Conservation (phyloP, 2,888 invertebrate genomes). For the Acleris holmiana region DNA sequence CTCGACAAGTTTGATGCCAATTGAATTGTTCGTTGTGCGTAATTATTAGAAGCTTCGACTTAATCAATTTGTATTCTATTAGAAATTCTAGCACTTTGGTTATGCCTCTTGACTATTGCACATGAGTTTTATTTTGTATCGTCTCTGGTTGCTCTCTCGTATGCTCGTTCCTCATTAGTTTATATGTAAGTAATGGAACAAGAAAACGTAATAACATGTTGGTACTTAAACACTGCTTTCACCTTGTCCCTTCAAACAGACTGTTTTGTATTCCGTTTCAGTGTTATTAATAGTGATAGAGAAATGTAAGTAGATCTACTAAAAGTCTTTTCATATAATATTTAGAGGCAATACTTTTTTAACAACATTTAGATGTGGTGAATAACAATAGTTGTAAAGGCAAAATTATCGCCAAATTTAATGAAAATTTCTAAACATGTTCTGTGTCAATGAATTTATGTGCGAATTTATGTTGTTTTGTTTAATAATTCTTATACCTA, state of each 20-base stretch:
- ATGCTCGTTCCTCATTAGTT: constrained; percentile 59
- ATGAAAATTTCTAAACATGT: constrained; percentile 67
- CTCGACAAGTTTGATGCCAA: constrained; percentile 64
- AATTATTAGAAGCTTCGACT: constrained; percentile 77
- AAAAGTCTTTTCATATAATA: constrained; percentile 73
- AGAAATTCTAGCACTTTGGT: constrained; percentile 77
- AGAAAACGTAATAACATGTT: constrained; percentile 28
- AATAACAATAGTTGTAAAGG: constrained; percentile 78
- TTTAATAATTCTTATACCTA: constrained; percentile 52
- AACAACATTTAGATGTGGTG: constrained; percentile 79
- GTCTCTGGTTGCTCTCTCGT: constrained; percentile 70
- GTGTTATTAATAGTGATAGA: constrained; percentile 65
- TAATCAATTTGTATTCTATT: constrained; percentile 75
- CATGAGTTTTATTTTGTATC: constrained; percentile 62
- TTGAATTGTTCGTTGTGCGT: constrained; percentile 69
- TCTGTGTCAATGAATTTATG: constrained; percentile 61
- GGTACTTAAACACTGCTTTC: constrained; percentile 40
- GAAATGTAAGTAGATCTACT: constrained; percentile 74
- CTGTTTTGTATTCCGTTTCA: constrained; percentile 62
- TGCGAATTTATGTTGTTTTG: constrained; percentile 58
- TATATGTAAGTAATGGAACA: constrained; percentile 41
- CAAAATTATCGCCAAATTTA: constrained; percentile 47
- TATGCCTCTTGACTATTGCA: constrained; percentile 69
- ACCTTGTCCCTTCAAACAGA: constrained; percentile 48
- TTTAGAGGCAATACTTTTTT: constrained; percentile 82